Conservation (phyloP, 2,113 vertebrate species). For the Pteronura brasiliensis region DNA sequence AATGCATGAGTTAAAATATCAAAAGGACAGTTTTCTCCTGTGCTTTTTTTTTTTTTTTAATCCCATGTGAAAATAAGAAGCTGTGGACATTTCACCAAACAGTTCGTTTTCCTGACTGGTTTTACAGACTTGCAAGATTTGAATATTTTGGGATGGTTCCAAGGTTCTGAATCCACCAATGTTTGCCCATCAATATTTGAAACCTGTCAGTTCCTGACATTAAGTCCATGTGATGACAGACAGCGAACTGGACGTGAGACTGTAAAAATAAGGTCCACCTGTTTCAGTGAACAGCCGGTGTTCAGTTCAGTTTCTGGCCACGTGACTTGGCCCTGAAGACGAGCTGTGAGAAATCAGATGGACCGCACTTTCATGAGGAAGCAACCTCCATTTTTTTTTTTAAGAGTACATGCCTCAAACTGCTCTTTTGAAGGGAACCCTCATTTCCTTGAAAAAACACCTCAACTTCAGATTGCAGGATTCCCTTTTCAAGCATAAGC, state of each 20-base stretch:
- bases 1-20: neutral
- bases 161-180: constrained; percentile 28
- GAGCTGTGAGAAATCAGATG: constrained; percentile 1
- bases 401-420: neutral
- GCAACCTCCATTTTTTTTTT: neutral
- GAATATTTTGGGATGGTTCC: constrained; percentile 48
- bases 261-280: constrained; percentile 61
- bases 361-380: neutral
- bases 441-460: neutral
- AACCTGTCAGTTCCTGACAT: neutral
- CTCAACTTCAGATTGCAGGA: neutral
- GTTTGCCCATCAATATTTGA: constrained; percentile 62
- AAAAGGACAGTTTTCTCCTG: neutral
- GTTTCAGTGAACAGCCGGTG: neutral
- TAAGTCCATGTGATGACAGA: constrained; percentile 52
- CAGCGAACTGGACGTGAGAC: neutral
- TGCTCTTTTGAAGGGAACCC: neutral
- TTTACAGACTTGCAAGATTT: constrained; percentile 28
- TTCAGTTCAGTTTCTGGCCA: neutral
- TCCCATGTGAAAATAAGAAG: neutral
- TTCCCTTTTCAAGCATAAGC: neutral
- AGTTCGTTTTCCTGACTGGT: neutral
- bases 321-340: neutral
- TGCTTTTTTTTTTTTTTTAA: neutral
- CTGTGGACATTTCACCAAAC: neutral